A percentile compares a stretch with the other conserved stretches of the same genome.
Conservation (phyloP, 2,797 vertebrate species). For the Podargus strigoides region DNA sequence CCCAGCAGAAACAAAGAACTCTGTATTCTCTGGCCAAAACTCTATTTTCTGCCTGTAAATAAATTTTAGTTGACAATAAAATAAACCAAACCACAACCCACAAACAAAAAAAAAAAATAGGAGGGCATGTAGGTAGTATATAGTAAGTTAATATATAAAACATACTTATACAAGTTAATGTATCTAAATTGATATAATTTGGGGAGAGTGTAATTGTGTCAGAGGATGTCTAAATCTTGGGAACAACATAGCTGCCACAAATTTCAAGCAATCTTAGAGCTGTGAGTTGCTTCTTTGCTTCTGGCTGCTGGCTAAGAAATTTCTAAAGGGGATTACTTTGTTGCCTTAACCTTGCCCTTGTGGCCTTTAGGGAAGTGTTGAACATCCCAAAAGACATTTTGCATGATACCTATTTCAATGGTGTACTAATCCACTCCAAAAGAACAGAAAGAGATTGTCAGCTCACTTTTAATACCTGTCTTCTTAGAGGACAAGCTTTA, state of each 20-base stretch:
- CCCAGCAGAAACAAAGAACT: background rate
- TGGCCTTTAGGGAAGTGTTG: background rate
- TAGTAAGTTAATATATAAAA: background rate
- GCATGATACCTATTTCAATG: rapidly evolving
- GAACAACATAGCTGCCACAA: background rate
- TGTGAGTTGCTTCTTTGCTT: background rate
- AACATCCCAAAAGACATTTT: background rate
- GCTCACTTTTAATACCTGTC: background rate
- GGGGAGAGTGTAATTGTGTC: background rate
- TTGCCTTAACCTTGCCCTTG: background rate
- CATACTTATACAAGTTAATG: background rate
- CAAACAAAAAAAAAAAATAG: background rate
- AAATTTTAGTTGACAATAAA: background rate
- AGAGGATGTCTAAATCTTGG: background rate
- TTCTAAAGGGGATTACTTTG: background rate
- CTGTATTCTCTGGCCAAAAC: background rate
- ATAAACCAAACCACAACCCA: too few relatives aligned
- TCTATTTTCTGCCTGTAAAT: background rate
- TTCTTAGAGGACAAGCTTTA: background rate
- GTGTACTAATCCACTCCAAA: background rate
- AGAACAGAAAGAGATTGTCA: background rate
- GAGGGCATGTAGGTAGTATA: background rate
- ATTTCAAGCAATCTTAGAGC: background rate
- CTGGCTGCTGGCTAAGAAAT: background rate
- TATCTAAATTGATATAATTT: background rate